Evolutionary conservation across 2,888 invertebrate genomes (phyloP).

Genomic region (Cosmorhoe ocellata): DNA sequence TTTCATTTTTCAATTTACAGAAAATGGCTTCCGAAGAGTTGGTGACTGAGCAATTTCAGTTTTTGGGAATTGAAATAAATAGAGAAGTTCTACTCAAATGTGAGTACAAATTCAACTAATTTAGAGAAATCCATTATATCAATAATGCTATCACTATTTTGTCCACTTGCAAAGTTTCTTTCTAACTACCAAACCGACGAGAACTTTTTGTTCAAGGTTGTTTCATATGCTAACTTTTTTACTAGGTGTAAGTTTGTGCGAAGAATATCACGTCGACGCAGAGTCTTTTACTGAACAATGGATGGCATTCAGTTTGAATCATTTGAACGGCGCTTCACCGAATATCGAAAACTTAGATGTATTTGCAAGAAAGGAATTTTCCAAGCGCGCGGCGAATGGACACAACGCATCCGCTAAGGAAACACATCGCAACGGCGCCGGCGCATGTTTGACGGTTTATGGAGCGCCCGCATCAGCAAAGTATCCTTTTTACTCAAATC

Average conservation of each 20-base stretch:
- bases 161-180: neutral
- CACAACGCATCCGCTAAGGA: slow-evolving; percentile 60
- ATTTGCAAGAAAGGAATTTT: slow-evolving; percentile 86
- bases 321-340: slow-evolving; percentile 84
- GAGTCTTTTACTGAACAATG: slow-evolving; percentile 89
- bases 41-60: slow-evolving; percentile 84
- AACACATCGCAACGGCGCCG: slow-evolving; percentile 60
- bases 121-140: neutral
- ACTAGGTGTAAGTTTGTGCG: slow-evolving; percentile 85
- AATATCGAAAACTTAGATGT: slow-evolving; percentile 81
- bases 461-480: slow-evolving; percentile 55
- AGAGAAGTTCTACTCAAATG: slow-evolving; percentile 82
- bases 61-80: slow-evolving; percentile 82
- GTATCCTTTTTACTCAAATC: slow-evolving; percentile 70
- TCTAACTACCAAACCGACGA: slow-evolving; percentile 35
- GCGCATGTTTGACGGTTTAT: slow-evolving; percentile 66
- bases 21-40: slow-evolving; percentile 82
- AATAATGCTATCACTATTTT: neutral
- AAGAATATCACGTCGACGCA: slow-evolving; percentile 83
- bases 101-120: slow-evolving; percentile 51
- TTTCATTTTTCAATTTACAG: slow-evolving; percentile 45
- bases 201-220: slow-evolving; percentile 77
- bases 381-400: slow-evolving; percentile 70
- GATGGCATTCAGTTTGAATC: slow-evolving; percentile 88
- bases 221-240: slow-evolving; percentile 56